phyloP scores from a whole-genome alignment of 2,797 vertebrate genomes.

The Psittacula echo region DNA sequence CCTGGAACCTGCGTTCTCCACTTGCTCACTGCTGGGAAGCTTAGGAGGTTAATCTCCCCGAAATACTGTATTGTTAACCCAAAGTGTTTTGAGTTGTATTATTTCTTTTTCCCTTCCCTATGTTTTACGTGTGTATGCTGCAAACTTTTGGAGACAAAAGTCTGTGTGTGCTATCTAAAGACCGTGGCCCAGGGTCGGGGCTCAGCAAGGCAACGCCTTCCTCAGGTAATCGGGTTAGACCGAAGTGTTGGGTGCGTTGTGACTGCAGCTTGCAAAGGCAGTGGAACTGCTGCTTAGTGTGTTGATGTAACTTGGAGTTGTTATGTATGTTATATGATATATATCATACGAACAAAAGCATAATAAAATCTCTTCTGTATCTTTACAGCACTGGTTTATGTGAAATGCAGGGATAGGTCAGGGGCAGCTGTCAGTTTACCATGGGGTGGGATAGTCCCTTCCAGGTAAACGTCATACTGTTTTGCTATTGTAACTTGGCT shows the following conservation, averaged over 20 bases:
- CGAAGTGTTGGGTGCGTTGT: fast-evolving
- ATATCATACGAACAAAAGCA: background rate
- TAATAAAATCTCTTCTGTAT: background rate
- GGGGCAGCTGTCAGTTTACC: background rate
- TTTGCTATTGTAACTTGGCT: background rate
- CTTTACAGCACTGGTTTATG: background rate
- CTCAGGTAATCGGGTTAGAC: background rate
- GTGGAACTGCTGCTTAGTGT: background rate
- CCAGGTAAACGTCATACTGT: background rate
- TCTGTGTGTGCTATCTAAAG: background rate
- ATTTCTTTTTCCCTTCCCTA: background rate
- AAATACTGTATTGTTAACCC: background rate
- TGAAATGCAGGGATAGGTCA: background rate
- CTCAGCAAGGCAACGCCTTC: fast-evolving
- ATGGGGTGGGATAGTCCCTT: background rate
- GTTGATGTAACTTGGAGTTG: background rate
- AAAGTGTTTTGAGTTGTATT: background rate
- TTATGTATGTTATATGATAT: background rate
- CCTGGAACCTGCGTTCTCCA: background rate
- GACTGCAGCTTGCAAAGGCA: background rate
- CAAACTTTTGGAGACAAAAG: background rate
- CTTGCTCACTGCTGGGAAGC: background rate
- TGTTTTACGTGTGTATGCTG: background rate
- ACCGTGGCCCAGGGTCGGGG: fast-evolving
- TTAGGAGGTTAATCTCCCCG: background rate